Evolutionary conservation across 2,888 invertebrate genomes (phyloP).

Genomic region (Ennomos erosarius): DNA sequence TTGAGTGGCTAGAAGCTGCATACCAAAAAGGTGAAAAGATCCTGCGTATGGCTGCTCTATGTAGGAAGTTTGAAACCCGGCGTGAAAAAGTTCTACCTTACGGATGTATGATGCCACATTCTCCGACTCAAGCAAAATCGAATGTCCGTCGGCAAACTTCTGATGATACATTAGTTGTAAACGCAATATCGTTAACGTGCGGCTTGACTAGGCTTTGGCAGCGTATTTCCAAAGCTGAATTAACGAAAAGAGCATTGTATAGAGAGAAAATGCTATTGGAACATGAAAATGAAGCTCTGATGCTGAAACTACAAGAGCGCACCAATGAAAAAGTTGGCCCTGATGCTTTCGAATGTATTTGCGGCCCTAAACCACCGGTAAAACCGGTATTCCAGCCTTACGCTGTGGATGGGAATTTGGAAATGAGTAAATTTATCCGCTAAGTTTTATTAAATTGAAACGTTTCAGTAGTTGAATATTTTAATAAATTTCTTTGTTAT

Average conservation of each 20-base stretch:
- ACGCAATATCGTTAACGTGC: constrained; percentile 63
- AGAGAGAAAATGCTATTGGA: constrained; percentile 69
- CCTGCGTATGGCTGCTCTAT: constrained; percentile 78
- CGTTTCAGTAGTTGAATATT: constrained; percentile 20
- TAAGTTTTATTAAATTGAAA: constrained; percentile 23
- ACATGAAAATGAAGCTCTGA: constrained; percentile 64
- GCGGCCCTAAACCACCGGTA: constrained; percentile 38
- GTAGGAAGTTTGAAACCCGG: constrained; percentile 84
- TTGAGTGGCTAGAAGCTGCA: constrained; percentile 70
- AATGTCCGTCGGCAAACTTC: constrained; percentile 55
- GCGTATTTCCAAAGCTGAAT: constrained; percentile 70
- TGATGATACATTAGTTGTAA: constrained; percentile 64
- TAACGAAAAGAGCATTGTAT: constrained; percentile 66
- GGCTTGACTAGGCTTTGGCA: constrained; percentile 76
- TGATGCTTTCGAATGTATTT: constrained; percentile 55
- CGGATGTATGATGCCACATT: constrained; percentile 57
- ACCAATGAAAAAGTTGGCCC: constrained; percentile 51
- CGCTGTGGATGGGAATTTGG: constrained; percentile 63
- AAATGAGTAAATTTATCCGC: constrained; percentile 55
- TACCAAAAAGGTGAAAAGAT: constrained; percentile 80
- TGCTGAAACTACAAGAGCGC: constrained; percentile 50
- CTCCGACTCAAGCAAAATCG: constrained; percentile 54
- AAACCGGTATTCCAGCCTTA: constrained; percentile 46
- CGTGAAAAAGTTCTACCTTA: constrained; percentile 79
- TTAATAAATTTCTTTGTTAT: constrained; percentile 32